phyloP scores from a whole-genome alignment of 1,140 invertebrate species.

The Wiebesia pumilae region DNA sequence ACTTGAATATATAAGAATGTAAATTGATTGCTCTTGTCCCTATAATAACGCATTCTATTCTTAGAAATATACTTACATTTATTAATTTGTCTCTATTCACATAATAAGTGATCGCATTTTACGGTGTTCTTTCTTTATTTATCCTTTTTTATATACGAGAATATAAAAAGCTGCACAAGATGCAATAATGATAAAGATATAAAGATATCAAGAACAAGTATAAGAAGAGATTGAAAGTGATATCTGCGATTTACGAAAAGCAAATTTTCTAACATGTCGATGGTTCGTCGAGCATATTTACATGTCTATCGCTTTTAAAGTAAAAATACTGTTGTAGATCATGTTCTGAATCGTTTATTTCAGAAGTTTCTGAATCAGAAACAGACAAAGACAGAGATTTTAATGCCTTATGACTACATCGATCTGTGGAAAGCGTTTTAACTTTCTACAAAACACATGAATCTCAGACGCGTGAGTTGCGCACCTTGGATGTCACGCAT shows the following conservation, averaged over 20 bases:
- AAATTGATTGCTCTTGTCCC: background rate
- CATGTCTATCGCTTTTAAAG: background rate
- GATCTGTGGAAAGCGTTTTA: conserved; percentile 30
- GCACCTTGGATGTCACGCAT: background rate
- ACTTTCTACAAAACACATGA: conserved; percentile 18
- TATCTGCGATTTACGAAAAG: background rate
- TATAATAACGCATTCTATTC: background rate
- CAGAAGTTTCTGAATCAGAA: background rate
- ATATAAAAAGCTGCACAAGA: background rate
- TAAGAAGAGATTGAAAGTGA: background rate
- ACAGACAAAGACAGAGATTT: background rate
- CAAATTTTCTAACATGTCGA: background rate
- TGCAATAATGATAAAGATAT: background rate
- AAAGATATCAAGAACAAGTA: background rate
- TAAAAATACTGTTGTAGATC: background rate
- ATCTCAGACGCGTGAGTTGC: background rate
- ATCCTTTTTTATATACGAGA: background rate
- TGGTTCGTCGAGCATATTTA: background rate
- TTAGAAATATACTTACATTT: background rate
- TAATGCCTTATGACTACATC: background rate
- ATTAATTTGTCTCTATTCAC: background rate
- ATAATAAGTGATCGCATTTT: background rate
- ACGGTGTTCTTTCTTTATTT: background rate
- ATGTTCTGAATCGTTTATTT: background rate
- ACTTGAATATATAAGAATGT: background rate